phyloP scores from a whole-genome alignment of 2,888 invertebrate species.

The Tribolium freemani region DNA sequence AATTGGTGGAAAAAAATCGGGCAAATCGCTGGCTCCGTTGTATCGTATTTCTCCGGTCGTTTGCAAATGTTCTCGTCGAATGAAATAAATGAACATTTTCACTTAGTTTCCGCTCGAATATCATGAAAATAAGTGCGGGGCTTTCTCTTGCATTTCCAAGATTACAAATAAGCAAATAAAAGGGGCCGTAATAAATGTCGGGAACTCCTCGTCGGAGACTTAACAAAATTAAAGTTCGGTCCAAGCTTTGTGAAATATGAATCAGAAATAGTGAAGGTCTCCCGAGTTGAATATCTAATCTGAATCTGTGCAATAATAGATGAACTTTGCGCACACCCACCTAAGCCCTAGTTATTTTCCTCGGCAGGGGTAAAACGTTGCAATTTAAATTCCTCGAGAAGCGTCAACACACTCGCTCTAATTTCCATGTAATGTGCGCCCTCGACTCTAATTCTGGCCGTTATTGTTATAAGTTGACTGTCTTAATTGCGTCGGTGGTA shows the following conservation, averaged over 20 bases:
- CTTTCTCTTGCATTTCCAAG: slow-evolving; percentile 23
- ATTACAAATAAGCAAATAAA: slow-evolving; percentile 23
- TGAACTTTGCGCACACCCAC: slow-evolving; percentile 44
- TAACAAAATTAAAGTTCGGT: slow-evolving; percentile 11
- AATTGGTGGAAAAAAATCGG: slow-evolving; percentile 5
- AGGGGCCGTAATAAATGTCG: slow-evolving; percentile 6
- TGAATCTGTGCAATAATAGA: slow-evolving; percentile 46
- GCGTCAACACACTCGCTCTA: slow-evolving; percentile 55
- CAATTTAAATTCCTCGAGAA: slow-evolving; percentile 57
- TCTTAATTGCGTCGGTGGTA: slow-evolving; percentile 55
- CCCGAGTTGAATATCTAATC: slow-evolving; percentile 44
- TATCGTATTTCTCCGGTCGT: neutral
- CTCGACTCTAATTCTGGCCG: slow-evolving; percentile 57
- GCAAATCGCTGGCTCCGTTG: neutral
- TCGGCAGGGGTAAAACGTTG: slow-evolving; percentile 37
- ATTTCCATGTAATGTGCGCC: slow-evolving; percentile 58
- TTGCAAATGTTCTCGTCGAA: slow-evolving; percentile 9
- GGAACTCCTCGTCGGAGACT: neutral
- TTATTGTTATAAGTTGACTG: slow-evolving; percentile 59
- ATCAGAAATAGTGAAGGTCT: slow-evolving; percentile 8
- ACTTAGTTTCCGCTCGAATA: slow-evolving; percentile 19
- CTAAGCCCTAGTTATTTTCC: slow-evolving; percentile 46
- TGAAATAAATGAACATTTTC: slow-evolving; percentile 26
- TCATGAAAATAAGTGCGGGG: slow-evolving; percentile 12
- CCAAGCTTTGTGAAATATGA: neutral